phyloP scores from a whole-genome alignment of 2,113 vertebrate genomes.

The Cyanistes caeruleus region DNA sequence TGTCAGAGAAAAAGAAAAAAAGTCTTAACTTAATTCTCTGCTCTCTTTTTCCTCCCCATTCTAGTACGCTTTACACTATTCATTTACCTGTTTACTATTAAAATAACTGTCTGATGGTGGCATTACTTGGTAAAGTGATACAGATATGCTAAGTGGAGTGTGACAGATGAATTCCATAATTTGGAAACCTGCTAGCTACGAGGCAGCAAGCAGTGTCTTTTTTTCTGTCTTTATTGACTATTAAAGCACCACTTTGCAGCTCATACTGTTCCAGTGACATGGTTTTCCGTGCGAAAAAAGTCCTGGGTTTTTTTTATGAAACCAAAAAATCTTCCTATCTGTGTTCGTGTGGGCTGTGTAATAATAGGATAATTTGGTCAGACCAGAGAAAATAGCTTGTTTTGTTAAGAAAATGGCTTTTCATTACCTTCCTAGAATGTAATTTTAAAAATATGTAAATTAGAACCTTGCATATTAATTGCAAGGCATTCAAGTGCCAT shows the following conservation, averaged over 20 bases:
- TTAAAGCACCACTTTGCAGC: constrained; percentile 50
- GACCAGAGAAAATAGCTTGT: neutral
- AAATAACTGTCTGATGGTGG: constrained; percentile 52
- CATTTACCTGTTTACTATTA: constrained; percentile 65
- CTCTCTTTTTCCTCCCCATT: neutral
- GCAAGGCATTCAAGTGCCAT: neutral
- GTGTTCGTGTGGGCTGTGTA: neutral
- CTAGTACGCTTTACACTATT: constrained; percentile 35
- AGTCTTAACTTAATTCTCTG: constrained; percentile 22
- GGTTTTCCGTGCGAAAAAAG: constrained; percentile 6
- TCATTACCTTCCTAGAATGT: neutral
- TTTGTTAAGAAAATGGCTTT: constrained; percentile 20
- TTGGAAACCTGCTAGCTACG: constrained; percentile 54
- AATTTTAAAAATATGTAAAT: neutral
- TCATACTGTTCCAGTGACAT: neutral
- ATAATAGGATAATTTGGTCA: neutral
- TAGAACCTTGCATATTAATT: constrained; percentile 11
- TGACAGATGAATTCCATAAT: constrained; percentile 72
- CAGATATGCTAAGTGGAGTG: constrained; percentile 58
- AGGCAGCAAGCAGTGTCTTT: constrained; percentile 42
- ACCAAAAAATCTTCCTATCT: neutral
- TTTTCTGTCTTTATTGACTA: constrained; percentile 61
- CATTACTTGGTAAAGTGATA: constrained; percentile 47
- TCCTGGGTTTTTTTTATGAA: neutral
- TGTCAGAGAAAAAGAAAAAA: neutral